phyloP scores from a whole-genome alignment of 2,113 vertebrate species.

The Leptobrachium leishanense region DNA sequence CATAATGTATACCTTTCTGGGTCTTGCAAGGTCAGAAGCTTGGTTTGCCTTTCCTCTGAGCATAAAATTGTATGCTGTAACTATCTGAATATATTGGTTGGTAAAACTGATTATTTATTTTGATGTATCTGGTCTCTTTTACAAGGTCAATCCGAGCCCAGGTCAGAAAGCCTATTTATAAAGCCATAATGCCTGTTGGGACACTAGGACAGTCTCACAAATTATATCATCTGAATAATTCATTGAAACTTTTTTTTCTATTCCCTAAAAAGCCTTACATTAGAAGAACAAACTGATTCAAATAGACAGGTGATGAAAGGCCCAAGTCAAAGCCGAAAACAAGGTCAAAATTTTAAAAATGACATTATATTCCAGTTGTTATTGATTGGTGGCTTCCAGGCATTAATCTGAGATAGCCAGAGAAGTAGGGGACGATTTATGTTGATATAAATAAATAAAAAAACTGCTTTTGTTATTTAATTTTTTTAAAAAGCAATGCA shows the following conservation, averaged over 20 bases:
- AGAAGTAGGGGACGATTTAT: slow-evolving; percentile 6
- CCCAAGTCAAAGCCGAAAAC: slow-evolving; percentile 40
- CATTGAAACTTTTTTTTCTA: slow-evolving; percentile 46
- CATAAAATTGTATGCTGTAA: slow-evolving; percentile 8
- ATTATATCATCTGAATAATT: slow-evolving; percentile 47
- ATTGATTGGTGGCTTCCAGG: slow-evolving; percentile 42
- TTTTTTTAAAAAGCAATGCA: slow-evolving; percentile 11
- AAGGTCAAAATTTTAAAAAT: slow-evolving; percentile 42
- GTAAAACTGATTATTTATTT: slow-evolving; percentile 22
- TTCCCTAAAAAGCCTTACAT: slow-evolving; percentile 47
- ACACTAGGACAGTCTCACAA: slow-evolving; percentile 40
- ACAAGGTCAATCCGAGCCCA: slow-evolving; percentile 36
- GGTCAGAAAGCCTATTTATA: slow-evolving; percentile 43
- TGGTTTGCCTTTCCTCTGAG: background rate
- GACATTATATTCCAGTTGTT: slow-evolving; percentile 36
- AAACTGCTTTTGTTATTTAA: background rate
- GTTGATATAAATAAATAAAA: background rate
- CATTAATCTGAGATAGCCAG: slow-evolving; percentile 27
- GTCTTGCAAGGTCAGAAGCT: slow-evolving; percentile 33
- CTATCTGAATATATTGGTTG: slow-evolving; percentile 20
- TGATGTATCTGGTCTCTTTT: slow-evolving; percentile 30
- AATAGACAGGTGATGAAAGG: slow-evolving; percentile 47
- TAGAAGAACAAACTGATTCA: slow-evolving; percentile 43
- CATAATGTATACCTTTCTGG: slow-evolving; percentile 19
- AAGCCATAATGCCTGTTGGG: slow-evolving; percentile 39